phyloP scores from a whole-genome alignment of 2,888 invertebrate genomes.

The Ametastegia equiseti region DNA sequence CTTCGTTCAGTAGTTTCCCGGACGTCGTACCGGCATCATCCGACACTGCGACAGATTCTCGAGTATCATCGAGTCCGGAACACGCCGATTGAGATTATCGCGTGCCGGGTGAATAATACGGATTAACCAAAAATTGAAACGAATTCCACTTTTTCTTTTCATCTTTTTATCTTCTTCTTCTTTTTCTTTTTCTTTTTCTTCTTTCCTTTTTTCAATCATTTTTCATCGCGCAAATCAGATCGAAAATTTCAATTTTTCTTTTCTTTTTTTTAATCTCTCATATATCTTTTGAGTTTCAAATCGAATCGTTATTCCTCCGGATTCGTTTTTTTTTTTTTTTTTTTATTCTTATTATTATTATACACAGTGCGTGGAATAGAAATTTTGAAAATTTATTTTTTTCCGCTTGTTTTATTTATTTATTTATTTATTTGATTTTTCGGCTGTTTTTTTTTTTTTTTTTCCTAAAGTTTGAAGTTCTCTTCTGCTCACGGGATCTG shows the following conservation, averaged over 20 bases:
- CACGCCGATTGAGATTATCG: constrained; percentile 33
- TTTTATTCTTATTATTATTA: neutral
- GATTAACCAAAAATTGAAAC: neutral
- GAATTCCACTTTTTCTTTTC: neutral
- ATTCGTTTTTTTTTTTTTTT: no score
- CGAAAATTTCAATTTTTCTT: no score
- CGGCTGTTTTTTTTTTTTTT: constrained; percentile 3
- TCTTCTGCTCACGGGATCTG: neutral
- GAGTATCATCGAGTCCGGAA: constrained; percentile 34
- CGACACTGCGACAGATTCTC: constrained; percentile 58
- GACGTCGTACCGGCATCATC: constrained; percentile 74
- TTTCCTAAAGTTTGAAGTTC: neutral
- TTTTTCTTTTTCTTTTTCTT: neutral
- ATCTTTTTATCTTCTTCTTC: neutral
- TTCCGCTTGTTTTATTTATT: neutral
- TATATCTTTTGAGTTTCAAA: no score
- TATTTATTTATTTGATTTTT: neutral
- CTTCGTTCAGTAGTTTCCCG: constrained; percentile 75
- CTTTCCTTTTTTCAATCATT: no score
- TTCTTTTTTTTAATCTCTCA: no score
- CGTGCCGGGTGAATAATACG: constrained; percentile 2
- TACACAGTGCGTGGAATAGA: neutral
- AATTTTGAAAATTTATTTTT: neutral
- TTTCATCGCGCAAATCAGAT: no score
- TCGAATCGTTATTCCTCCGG: no score